Percentiles rank a stretch among this genome's conserved stretches.
Evolutionary conservation across 2,113 vertebrate genomes (phyloP).

Genomic region (Philantomba maxwellii): DNA sequence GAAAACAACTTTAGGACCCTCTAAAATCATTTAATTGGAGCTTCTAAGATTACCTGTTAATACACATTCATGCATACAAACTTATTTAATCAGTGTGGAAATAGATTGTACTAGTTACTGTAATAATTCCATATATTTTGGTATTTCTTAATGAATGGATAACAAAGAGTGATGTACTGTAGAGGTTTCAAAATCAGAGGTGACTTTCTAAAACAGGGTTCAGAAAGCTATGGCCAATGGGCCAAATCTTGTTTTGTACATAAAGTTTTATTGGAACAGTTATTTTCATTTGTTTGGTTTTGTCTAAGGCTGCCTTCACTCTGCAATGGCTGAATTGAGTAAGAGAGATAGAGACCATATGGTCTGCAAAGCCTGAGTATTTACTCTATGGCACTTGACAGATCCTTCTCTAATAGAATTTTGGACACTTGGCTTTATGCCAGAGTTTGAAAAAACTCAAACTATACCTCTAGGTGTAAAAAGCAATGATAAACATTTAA

Average conservation of each 20-base stretch:
- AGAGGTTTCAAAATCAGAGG: neutral
- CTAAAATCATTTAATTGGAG: neutral
- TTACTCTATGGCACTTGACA: neutral
- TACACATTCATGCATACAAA: neutral
- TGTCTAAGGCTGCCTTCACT: neutral
- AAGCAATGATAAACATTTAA: neutral
- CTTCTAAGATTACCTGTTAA: neutral
- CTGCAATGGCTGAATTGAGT: neutral
- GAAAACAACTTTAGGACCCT: neutral
- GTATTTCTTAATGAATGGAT: neutral
- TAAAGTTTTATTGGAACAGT: neutral
- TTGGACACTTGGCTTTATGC: neutral
- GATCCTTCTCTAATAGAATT: neutral
- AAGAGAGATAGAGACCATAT: neutral
- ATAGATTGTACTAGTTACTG: neutral
- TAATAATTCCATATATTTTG: neutral
- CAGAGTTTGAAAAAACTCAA: neutral
- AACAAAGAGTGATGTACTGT: neutral
- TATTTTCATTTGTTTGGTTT: neutral
- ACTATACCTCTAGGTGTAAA: neutral
- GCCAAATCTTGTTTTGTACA: neutral
- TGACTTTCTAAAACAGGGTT: neutral
- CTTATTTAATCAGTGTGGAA: neutral
- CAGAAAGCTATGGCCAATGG: neutral
- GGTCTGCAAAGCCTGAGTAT: neutral